Conservation (phyloP, 2,888 invertebrate species). For the Erebia aethiops region DNA sequence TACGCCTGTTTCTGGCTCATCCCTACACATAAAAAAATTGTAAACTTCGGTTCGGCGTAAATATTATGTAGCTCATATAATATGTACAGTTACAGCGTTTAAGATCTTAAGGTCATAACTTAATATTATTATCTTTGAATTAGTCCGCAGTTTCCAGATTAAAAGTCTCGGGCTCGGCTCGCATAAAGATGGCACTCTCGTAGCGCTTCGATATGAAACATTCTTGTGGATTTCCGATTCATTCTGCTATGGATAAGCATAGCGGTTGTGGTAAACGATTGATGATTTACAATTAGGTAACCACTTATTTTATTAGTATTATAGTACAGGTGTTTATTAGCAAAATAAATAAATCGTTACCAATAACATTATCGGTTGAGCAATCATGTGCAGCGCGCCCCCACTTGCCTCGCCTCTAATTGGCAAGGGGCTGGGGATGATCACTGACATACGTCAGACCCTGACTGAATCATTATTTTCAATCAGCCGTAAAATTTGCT, state of each 20-base stretch:
- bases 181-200: too few species aligned
- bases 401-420: slow-evolving; percentile 48
- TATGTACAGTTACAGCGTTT: too few species aligned
- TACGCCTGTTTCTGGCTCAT: too few species aligned
- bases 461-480: slow-evolving; percentile 62
- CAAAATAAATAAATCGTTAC: slow-evolving; percentile 44
- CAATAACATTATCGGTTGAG: slow-evolving; percentile 43
- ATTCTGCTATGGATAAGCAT: background rate
- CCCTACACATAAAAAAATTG: too few species aligned
- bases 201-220: too few species aligned
- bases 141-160: too few species aligned
- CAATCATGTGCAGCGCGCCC: slow-evolving; percentile 35
- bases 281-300: slow-evolving; percentile 10
- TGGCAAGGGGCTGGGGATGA: slow-evolving; percentile 57
- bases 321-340: slow-evolving; percentile 28
- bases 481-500: slow-evolving; percentile 61
- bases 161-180: too few species aligned
- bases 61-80: too few species aligned
- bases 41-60: too few species aligned
- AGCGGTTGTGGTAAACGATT: background rate
- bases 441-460: slow-evolving; percentile 65
- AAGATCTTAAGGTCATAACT: too few species aligned
- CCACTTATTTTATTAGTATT: background rate
- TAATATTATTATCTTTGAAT: too few species aligned
- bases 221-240: background rate